A percentile compares a stretch with the other conserved stretches of the same genome.
Conservation (phyloP, 92 coral and sea anemone genomes). For the Scolanthus callimorphus region DNA sequence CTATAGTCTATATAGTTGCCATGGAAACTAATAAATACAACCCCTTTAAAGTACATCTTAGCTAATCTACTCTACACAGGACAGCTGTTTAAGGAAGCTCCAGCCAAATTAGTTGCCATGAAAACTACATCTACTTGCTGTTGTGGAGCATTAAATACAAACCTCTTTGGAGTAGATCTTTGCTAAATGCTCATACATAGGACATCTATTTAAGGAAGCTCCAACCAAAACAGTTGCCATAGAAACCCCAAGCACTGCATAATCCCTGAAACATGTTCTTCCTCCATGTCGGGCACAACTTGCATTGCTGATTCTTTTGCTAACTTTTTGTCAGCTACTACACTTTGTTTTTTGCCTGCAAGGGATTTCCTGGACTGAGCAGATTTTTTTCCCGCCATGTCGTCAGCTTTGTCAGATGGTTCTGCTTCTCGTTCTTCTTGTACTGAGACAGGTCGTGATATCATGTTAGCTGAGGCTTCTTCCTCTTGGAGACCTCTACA, state of each 20-base stretch:
- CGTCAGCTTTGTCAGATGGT: conserved; percentile 13
- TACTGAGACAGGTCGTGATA: conserved; percentile 21
- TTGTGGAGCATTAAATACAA: too few species aligned
- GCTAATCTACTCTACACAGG: too few species aligned
- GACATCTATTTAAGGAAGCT: conserved; percentile 50
- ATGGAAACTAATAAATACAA: too few species aligned
- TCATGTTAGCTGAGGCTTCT: conserved; percentile 29
- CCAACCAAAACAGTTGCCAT: conserved; percentile 68
- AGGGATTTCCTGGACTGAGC: conserved; percentile 14
- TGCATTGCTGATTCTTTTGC: conserved; percentile 40
- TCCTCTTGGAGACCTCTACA: conserved; percentile 51
- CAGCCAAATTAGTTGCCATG: conserved; percentile 62
- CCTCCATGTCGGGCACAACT: conserved; percentile 61
- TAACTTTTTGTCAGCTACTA: conserved; percentile 24
- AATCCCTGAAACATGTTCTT: conserved; percentile 48
- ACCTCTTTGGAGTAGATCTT: background rate
- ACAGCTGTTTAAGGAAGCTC: conserved; percentile 54
- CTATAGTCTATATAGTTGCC: too few species aligned
- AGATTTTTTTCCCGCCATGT: conserved; percentile 4
- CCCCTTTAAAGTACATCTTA: too few species aligned
- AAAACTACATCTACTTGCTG: too few species aligned
- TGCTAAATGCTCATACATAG: conserved; percentile 52
- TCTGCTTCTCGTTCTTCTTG: conserved; percentile 26
- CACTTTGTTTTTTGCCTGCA: conserved; percentile 51
- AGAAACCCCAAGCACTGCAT: conserved; percentile 73